Percentiles rank a stretch among this genome's conserved stretches.
These are phyloP conservation scores for Drosophila maculinotata DNA, from an alignment of 2,888 invertebrate species.

Conservation along the genomic window DNA sequence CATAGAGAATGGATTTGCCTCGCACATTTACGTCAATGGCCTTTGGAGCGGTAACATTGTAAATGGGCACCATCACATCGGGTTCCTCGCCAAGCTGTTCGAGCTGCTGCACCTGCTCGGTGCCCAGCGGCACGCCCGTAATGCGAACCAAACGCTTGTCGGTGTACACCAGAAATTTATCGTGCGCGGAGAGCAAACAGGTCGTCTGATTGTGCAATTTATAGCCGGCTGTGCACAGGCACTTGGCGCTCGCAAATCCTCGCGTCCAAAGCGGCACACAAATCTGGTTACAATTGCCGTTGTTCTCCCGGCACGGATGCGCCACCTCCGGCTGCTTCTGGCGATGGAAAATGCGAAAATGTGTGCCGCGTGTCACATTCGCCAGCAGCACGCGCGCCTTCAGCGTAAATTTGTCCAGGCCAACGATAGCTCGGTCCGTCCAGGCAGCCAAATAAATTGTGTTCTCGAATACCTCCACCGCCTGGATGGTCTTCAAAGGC, in stretches of 20 bases:
- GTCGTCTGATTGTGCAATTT: slow-evolving; percentile 86
- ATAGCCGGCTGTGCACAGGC: slow-evolving; percentile 91
- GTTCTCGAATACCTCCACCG: slow-evolving; percentile 91
- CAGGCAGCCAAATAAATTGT: slow-evolving; percentile 90
- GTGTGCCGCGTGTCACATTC: slow-evolving; percentile 87
- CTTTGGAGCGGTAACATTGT: slow-evolving; percentile 86
- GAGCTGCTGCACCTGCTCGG: slow-evolving; percentile 74
- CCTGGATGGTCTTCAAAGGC: slow-evolving; percentile 86
- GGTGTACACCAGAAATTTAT: slow-evolving; percentile 88
- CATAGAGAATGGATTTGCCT: slow-evolving; percentile 88
- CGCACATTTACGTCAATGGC: slow-evolving; percentile 90
- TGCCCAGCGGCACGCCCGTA: slow-evolving; percentile 87
- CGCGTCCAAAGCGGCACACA: slow-evolving; percentile 89
- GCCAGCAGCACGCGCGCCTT: slow-evolving; percentile 85
- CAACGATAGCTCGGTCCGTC: slow-evolving; percentile 88
- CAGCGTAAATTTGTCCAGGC: slow-evolving; percentile 87
- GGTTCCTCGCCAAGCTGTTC: slow-evolving; percentile 63
- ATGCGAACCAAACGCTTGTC: slow-evolving; percentile 90
- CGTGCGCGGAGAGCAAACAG: slow-evolving; percentile 87
- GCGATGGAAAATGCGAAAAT: slow-evolving; percentile 90
- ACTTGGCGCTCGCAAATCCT: slow-evolving; percentile 87
- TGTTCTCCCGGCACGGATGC: slow-evolving; percentile 89
- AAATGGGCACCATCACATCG: slow-evolving; percentile 90
- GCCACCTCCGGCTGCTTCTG: slow-evolving; percentile 90
- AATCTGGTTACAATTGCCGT: slow-evolving; percentile 91